Percentiles rank a stretch among this genome's conserved stretches.
These are phyloP conservation scores for Pyxicephalus adspersus DNA, from an alignment of 2,113 vertebrate species.

Conservation along the genomic window DNA sequence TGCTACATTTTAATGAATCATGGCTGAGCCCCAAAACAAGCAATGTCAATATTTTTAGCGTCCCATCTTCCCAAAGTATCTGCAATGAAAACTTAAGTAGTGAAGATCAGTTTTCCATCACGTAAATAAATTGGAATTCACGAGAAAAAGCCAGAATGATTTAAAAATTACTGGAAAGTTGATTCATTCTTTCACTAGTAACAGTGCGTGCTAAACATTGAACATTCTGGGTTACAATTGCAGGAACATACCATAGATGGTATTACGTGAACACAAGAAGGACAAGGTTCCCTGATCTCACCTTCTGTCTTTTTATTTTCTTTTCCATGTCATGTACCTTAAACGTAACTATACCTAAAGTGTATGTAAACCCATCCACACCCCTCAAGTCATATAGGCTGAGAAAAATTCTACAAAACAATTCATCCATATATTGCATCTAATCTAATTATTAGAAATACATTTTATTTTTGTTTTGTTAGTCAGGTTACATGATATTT, in stretches of 20 bases:
- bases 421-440: no score
- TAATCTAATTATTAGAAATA: no score
- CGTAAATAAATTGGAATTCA: constrained; percentile 74
- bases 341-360: no score
- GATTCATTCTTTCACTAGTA: constrained; percentile 72
- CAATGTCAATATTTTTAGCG: constrained; percentile 52
- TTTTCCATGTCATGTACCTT: not conserved
- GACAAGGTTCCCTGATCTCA: not conserved
- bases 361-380: no score
- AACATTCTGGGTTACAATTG: constrained; percentile 58
- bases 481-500: no score
- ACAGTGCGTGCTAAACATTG: constrained; percentile 66
- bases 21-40: not conserved
- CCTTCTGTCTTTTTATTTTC: not conserved
- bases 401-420: no score
- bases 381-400: no score
- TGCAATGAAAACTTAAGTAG: constrained; percentile 71
- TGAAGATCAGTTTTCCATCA: constrained; percentile 80
- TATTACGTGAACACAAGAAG: constrained; percentile 9
- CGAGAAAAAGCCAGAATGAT: constrained; percentile 75
- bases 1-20: not conserved
- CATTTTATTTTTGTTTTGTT: no score
- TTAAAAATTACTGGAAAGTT: constrained; percentile 78
- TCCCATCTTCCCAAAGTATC: constrained; percentile 68
- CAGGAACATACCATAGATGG: constrained; percentile 49